These are phyloP conservation scores for Ceratina japonica DNA, from an alignment of 1,140 invertebrate genomes.

Conservation along the genomic window DNA sequence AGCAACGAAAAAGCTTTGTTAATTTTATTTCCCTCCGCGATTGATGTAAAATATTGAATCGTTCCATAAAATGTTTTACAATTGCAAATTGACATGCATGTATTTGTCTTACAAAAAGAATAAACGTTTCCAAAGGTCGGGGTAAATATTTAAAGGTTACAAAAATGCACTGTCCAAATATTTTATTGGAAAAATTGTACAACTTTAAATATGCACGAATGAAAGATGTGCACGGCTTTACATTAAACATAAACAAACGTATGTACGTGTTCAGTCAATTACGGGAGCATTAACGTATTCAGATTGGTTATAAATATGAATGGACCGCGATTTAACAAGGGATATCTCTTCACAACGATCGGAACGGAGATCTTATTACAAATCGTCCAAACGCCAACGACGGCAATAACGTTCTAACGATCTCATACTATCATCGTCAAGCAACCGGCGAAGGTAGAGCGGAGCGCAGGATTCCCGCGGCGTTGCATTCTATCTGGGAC, in stretches of 20 bases:
- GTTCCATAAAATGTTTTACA: no score
- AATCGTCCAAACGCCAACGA: neutral
- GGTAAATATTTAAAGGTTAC: neutral
- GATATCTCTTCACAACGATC: no score
- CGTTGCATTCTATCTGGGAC: slow-evolving; percentile 25
- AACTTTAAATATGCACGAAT: neutral
- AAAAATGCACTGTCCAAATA: neutral
- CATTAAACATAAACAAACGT: neutral
- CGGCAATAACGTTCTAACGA: no score
- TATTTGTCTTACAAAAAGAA: neutral
- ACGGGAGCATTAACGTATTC: no score
- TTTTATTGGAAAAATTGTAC: neutral
- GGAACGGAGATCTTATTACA: neutral
- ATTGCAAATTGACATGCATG: no score
- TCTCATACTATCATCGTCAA: neutral
- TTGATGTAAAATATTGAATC: no score
- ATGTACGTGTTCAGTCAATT: no score
- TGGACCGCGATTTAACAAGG: no score
- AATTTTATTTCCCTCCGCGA: no score
- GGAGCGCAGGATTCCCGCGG: neutral
- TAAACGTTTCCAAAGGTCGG: neutral
- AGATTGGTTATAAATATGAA: no score
- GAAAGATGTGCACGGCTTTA: neutral
- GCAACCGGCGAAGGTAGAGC: neutral
- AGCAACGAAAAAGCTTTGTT: no score